These are phyloP conservation scores for Paguma larvata DNA, from an alignment of 2,797 vertebrate species.

Conservation along the genomic window DNA sequence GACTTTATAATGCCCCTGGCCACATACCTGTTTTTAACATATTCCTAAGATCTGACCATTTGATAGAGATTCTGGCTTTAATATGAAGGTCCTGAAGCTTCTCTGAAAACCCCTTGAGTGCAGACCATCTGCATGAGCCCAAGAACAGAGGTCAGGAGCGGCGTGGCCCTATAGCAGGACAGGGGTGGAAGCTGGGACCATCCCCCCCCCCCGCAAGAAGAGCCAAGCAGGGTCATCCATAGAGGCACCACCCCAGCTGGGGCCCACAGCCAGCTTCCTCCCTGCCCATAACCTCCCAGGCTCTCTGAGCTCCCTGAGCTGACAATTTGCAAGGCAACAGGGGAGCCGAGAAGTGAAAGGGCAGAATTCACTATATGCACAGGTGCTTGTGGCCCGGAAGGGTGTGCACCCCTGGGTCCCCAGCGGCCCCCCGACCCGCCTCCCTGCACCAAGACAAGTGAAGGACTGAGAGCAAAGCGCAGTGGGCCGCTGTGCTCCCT, in stretches of 20 bases:
- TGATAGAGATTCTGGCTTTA: background rate
- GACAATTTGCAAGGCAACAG: background rate
- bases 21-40: background rate
- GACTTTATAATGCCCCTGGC: background rate
- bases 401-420: background rate
- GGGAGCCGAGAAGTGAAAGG: background rate
- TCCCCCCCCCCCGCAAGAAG: fast-evolving
- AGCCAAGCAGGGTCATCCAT: background rate
- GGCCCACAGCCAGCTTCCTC: background rate
- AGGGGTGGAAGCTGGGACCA: background rate
- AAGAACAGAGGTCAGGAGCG: background rate
- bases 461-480: background rate
- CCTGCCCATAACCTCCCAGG: fast-evolving
- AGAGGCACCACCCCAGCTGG: background rate
- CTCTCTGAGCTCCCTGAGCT: background rate
- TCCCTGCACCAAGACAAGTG: background rate
- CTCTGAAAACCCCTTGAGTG: background rate
- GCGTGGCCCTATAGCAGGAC: fast-evolving
- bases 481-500: background rate
- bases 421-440: fast-evolving
- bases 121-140: background rate
- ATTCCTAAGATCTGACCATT: background rate
- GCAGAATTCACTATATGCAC: background rate
- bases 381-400: background rate
- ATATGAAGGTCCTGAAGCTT: background rate